Conservation (phyloP, 2,888 invertebrate species). For the Temnothorax ravouxi region DNA sequence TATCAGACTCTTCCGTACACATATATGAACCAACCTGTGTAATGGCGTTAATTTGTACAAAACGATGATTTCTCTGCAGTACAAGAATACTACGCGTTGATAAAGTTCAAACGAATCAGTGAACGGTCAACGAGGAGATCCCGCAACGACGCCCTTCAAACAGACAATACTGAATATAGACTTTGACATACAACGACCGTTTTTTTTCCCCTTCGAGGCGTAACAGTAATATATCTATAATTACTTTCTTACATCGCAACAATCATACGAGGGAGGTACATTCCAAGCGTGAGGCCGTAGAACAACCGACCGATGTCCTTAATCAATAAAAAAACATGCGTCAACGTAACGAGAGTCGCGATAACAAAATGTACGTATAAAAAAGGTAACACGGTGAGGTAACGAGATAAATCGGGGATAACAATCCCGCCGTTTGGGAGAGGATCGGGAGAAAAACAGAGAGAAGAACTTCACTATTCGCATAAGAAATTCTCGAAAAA, state of each 20-base stretch:
- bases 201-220: slow-evolving; percentile 47
- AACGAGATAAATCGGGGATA: slow-evolving; percentile 36
- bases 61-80: slow-evolving; percentile 58
- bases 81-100: slow-evolving; percentile 63
- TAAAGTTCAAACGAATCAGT: slow-evolving; percentile 47
- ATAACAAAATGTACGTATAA: slow-evolving; percentile 55
- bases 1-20: slow-evolving; percentile 57
- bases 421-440: not conserved
- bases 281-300: slow-evolving; percentile 40
- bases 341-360: slow-evolving; percentile 57
- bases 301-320: slow-evolving; percentile 23
- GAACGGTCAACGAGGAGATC: slow-evolving; percentile 62
- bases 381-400: slow-evolving; percentile 40
- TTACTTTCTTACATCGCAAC: slow-evolving; percentile 46
- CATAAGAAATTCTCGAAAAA: not conserved
- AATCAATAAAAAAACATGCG: slow-evolving; percentile 55
- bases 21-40: slow-evolving; percentile 62
- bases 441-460: not conserved
- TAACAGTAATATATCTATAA: slow-evolving; percentile 64
- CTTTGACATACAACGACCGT: slow-evolving; percentile 54
- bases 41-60: slow-evolving; percentile 70
- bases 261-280: slow-evolving; percentile 33
- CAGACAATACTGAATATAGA: slow-evolving; percentile 57
- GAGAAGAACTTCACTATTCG: not conserved
- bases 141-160: slow-evolving; percentile 53